A percentile compares a stretch with the other conserved stretches of the same genome.
phyloP scores from a whole-genome alignment of 2,113 vertebrate species.

The Callipepla californica region DNA sequence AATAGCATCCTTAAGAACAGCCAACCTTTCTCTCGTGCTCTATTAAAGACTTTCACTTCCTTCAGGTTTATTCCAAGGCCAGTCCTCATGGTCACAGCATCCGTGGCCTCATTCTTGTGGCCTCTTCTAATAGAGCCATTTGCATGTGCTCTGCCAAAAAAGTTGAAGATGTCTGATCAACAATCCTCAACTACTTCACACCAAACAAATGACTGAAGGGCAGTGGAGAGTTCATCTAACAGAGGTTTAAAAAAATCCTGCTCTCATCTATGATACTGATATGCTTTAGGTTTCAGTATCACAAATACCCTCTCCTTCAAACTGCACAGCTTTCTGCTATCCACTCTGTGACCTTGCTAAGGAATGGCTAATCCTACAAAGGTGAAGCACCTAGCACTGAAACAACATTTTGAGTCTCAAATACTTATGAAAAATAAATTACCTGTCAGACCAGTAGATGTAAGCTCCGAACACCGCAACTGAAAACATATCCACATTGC shows the following conservation, averaged over 20 bases:
- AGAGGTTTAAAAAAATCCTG: conserved; percentile 40
- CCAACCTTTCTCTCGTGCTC: conserved; percentile 96
- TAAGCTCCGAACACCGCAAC: conserved; percentile 98
- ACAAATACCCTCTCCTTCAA: conserved; percentile 57
- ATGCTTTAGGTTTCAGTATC: conserved; percentile 65
- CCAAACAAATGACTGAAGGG: conserved; percentile 69
- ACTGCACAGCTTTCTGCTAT: conserved; percentile 56
- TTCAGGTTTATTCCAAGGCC: conserved; percentile 97
- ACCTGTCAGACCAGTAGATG: conserved; percentile 99
- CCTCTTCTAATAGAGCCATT: conserved; percentile 96
- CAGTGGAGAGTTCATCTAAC: conserved; percentile 51
- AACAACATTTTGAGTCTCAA: conserved; percentile 79
- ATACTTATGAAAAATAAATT: conserved; percentile 93
- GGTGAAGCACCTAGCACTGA: conserved; percentile 79
- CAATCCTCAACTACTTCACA: conserved; percentile 77
- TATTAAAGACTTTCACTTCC: conserved; percentile 95
- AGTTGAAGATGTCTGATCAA: conserved; percentile 75
- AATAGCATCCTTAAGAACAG: conserved; percentile 73
- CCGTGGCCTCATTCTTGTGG: conserved; percentile 90
- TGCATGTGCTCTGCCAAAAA: conserved; percentile 91
- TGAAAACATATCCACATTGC: conserved; percentile 98
- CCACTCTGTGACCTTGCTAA: conserved; percentile 75
- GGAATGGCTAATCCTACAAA: conserved; percentile 80
- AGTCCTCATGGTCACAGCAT: conserved; percentile 91
- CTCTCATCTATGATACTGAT: conserved; percentile 62